Conservation (phyloP, 1,140 invertebrate genomes). For the Calycopis cecrops region DNA sequence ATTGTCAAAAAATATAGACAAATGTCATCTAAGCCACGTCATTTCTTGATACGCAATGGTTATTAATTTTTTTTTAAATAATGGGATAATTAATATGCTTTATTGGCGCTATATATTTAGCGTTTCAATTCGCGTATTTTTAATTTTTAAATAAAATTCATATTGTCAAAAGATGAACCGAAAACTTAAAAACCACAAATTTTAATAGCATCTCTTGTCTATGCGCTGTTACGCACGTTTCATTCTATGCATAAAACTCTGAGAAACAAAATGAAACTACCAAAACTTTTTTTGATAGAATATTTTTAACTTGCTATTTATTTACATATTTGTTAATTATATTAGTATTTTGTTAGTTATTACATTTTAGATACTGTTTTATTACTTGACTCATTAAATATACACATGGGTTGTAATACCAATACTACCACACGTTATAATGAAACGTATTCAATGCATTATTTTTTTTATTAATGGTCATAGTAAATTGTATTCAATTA, state of each 20-base stretch:
- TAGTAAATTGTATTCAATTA: conserved; percentile 68
- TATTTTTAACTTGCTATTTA: conserved; percentile 1
- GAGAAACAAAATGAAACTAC: conserved; percentile 20
- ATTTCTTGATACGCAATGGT: conserved; percentile 60
- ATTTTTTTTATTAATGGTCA: conserved; percentile 64
- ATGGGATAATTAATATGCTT: too few species aligned
- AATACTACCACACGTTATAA: conserved; percentile 34
- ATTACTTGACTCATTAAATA: background rate
- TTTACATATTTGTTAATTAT: background rate
- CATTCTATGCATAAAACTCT: conserved; percentile 26
- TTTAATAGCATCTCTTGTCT: conserved; percentile 31
- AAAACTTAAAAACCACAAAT: background rate
- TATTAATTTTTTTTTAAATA: conserved; percentile 4
- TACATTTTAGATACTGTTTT: background rate
- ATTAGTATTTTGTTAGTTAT: background rate
- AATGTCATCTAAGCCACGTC: conserved; percentile 70
- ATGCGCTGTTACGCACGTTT: conserved; percentile 34
- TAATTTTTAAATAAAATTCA: background rate
- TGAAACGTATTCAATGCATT: conserved; percentile 70
- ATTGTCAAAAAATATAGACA: conserved; percentile 50
- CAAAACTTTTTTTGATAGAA: conserved; percentile 6
- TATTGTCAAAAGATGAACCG: background rate
- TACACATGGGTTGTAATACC: background rate
- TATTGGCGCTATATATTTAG: too few species aligned
- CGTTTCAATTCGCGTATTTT: too few species aligned